Evolutionary conservation across 2,888 invertebrate species (phyloP).

Genomic region (Gymnosoma rotundatum): DNA sequence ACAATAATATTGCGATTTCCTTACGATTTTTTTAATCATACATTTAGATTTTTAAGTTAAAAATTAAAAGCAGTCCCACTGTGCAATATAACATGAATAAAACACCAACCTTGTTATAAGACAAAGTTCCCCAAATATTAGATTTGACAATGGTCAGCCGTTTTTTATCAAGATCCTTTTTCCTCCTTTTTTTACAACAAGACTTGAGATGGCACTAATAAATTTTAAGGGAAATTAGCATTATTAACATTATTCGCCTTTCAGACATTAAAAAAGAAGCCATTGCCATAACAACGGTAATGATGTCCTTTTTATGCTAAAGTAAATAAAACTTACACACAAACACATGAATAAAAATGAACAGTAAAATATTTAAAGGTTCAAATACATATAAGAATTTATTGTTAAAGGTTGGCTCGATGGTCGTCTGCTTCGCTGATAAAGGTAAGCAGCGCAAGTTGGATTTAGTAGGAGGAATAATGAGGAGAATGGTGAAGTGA

Average conservation of each 20-base stretch:
- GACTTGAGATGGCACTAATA: constrained; percentile 30
- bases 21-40: neutral
- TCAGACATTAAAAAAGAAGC: constrained; percentile 11
- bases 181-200: neutral
- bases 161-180: constrained; percentile 36
- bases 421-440: neutral
- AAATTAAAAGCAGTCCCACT: constrained; percentile 34
- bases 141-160: constrained; percentile 70
- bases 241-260: constrained; percentile 77
- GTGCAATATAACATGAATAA: constrained; percentile 1
- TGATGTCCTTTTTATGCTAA: constrained; percentile 69
- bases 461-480: neutral
- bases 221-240: constrained; percentile 69
- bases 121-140: constrained; percentile 46
- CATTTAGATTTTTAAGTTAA: neutral
- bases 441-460: constrained; percentile 26
- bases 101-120: neutral
- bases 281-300: constrained; percentile 64
- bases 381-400: constrained; percentile 34
- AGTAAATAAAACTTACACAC: constrained; percentile 20
- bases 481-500: constrained; percentile 29
- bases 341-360: constrained; percentile 30
- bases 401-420: constrained; percentile 36
- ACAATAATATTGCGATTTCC: too few species aligned
- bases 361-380: constrained; percentile 27